These are phyloP conservation scores for Arge pagana DNA, from an alignment of 2,888 invertebrate species.

Conservation along the genomic window DNA sequence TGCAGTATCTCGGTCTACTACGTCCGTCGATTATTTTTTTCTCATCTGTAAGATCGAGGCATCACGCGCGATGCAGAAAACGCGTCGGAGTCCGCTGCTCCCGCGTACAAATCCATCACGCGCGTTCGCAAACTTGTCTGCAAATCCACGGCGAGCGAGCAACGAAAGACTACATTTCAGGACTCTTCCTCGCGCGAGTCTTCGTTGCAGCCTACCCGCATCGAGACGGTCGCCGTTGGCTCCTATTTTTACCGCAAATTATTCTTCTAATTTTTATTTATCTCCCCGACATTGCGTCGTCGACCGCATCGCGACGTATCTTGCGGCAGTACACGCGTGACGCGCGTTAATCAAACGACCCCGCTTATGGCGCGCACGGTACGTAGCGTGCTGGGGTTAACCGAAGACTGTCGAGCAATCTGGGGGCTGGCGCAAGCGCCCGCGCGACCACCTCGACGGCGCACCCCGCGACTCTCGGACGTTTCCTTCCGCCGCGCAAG, in stretches of 20 bases:
- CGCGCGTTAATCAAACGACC: slow-evolving; percentile 9
- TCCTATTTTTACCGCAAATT: too few relatives aligned
- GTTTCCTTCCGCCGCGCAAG: too few relatives aligned
- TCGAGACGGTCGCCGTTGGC: too few relatives aligned
- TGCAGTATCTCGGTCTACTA: too few relatives aligned
- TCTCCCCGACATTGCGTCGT: too few relatives aligned
- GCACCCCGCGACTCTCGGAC: slow-evolving; percentile 3
- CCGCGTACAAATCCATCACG: slow-evolving; percentile 13
- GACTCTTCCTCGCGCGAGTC: too few relatives aligned
- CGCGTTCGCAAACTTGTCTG: slow-evolving; percentile 20
- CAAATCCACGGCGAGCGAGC: slow-evolving; percentile 15
- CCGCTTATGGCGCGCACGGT: slow-evolving; percentile 28
- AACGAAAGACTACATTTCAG: slow-evolving; percentile 15
- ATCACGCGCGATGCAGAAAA: too few relatives aligned
- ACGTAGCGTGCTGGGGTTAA: slow-evolving; percentile 41
- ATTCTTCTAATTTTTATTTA: too few relatives aligned
- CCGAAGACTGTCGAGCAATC: slow-evolving; percentile 40
- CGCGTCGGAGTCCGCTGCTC: neutral
- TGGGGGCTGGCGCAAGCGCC: slow-evolving; percentile 44
- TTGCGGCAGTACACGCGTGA: too few relatives aligned
- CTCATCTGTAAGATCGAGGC: too few relatives aligned
- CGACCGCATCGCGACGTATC: too few relatives aligned
- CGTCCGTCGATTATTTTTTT: slow-evolving; percentile 26
- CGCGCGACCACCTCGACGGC: neutral
- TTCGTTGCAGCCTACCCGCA: too few relatives aligned